phyloP scores from a whole-genome alignment of 2,113 vertebrate species.

The Ammospiza nelsoni region DNA sequence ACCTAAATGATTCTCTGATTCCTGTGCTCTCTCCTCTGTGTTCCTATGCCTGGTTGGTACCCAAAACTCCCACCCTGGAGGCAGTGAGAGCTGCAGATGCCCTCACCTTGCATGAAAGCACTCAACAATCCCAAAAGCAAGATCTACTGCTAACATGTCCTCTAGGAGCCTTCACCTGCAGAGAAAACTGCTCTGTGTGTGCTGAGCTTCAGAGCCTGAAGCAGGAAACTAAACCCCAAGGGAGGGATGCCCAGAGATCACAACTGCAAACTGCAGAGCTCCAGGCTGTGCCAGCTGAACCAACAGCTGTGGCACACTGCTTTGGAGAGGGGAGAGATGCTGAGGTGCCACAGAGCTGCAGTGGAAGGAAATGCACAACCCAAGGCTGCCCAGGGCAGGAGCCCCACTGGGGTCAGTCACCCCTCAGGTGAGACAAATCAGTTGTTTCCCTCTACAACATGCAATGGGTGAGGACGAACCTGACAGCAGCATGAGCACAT shows the following conservation, averaged over 20 bases:
- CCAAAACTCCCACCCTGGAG: neutral
- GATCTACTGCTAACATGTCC: neutral
- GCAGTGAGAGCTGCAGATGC: neutral
- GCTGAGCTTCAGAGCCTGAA: neutral
- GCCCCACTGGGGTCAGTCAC: no score
- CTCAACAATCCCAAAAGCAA: neutral
- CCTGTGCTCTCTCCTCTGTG: neutral
- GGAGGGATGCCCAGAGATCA: neutral
- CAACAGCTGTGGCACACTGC: neutral
- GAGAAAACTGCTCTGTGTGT: no score
- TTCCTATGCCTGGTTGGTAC: neutral
- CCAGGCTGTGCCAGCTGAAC: neutral
- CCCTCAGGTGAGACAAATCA: neutral
- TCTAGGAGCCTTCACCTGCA: neutral
- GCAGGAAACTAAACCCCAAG: neutral
- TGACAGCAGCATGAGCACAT: neutral
- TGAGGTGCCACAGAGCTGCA: neutral
- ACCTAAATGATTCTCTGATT: neutral
- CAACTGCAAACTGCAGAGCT: neutral
- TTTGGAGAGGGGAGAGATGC: neutral
- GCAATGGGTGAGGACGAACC: neutral
- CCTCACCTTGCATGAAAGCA: fast-evolving
- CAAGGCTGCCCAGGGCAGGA: neutral
- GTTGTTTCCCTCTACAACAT: neutral
- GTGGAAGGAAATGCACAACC: fast-evolving